Percentiles rank a stretch among this genome's conserved stretches.
phyloP scores from a whole-genome alignment of 2,113 vertebrate species.

The Brachionichthys hirsutus region DNA sequence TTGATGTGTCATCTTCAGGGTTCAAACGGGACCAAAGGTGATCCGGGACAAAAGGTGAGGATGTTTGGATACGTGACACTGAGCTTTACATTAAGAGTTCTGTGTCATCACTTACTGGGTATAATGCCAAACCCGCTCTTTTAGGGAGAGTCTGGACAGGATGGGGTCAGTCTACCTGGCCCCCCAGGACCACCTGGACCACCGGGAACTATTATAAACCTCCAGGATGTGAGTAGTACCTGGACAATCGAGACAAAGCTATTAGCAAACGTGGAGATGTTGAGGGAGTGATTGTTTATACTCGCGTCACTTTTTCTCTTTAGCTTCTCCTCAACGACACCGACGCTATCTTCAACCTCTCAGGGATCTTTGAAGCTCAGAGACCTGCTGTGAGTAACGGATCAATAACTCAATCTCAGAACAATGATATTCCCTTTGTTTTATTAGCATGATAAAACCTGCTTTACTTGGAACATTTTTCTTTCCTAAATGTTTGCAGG shows the following conservation, averaged over 20 bases:
- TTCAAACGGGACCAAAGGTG: constrained; percentile 83
- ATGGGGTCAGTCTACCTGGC: constrained; percentile 80
- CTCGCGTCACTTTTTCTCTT: background rate
- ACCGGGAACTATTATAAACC: constrained; percentile 78
- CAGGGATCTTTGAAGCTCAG: constrained; percentile 77
- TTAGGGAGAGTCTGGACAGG: constrained; percentile 85
- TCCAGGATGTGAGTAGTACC: constrained; percentile 81
- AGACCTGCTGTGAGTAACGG: constrained; percentile 56
- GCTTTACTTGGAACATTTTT: too few species aligned
- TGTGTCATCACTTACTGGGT: too few species aligned
- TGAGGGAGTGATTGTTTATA: too few species aligned
- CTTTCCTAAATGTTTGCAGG: constrained; percentile 37
- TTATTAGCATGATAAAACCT: too few species aligned
- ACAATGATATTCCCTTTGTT: too few species aligned
- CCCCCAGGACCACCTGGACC: constrained; percentile 88
- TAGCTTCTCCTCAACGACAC: constrained; percentile 87
- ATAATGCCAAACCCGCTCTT: constrained; percentile 5
- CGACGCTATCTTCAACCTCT: constrained; percentile 80
- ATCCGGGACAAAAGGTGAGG: constrained; percentile 84
- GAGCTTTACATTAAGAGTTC: too few species aligned
- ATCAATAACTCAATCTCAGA: background rate
- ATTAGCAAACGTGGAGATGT: too few species aligned
- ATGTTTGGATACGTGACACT: too few species aligned
- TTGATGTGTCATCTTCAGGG: constrained; percentile 74
- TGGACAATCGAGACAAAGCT: background rate